Conservation (phyloP, 2,113 vertebrate genomes). For the Synchiropus splendidus region DNA sequence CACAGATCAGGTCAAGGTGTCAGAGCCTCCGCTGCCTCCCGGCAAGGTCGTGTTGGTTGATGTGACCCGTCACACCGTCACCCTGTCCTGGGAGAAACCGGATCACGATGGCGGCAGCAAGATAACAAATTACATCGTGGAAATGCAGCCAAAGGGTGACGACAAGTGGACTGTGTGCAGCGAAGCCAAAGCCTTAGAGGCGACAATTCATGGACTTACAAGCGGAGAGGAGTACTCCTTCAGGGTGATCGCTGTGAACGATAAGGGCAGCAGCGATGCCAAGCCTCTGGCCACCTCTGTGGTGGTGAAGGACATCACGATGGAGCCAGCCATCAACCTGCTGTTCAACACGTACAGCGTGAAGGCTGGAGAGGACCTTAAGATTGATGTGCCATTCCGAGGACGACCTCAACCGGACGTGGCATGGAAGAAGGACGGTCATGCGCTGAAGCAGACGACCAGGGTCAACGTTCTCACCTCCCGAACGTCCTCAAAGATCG, state of each 20-base stretch:
- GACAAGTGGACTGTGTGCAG: constrained; percentile 88
- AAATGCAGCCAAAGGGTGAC: constrained; percentile 93
- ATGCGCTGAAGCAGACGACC: constrained; percentile 84
- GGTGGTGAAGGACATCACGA: constrained; percentile 85
- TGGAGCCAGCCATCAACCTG: constrained; percentile 81
- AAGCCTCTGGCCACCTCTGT: constrained; percentile 86
- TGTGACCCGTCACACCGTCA: constrained; percentile 82
- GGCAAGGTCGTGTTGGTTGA: constrained; percentile 84
- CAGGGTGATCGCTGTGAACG: constrained; percentile 86
- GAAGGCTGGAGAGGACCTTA: constrained; percentile 90
- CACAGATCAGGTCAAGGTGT: constrained; percentile 80
- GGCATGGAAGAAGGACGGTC: constrained; percentile 87
- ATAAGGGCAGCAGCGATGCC: constrained; percentile 93
- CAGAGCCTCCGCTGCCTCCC: constrained; percentile 86
- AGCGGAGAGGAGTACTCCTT: constrained; percentile 91
- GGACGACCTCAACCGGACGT: constrained; percentile 82
- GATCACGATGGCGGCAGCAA: constrained; percentile 97
- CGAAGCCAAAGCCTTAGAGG: constrained; percentile 87
- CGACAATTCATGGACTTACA: constrained; percentile 79
- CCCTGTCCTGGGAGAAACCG: constrained; percentile 94
- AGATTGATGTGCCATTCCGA: constrained; percentile 89
- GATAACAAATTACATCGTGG: constrained; percentile 85
- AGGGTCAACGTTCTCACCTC: constrained; percentile 86
- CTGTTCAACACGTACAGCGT: constrained; percentile 86
- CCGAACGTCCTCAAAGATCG: constrained; percentile 78